These are phyloP conservation scores for Trachythela sp. DNA, from an alignment of 64 coral and sea anemone genomes.

Conservation along the genomic window DNA sequence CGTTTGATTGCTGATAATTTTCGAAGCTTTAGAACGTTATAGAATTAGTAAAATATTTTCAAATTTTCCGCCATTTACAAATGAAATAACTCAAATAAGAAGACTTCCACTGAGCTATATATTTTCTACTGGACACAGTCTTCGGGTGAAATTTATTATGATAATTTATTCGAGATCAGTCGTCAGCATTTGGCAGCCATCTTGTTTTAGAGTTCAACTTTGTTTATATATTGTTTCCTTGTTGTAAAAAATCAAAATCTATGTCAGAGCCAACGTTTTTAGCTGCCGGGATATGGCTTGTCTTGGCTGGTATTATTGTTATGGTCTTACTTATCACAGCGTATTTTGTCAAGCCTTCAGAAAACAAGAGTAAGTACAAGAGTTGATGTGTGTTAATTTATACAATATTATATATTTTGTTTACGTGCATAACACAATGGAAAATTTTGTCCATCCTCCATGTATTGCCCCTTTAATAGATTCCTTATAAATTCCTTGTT, in stretches of 20 bases:
- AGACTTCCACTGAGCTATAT: too few species aligned
- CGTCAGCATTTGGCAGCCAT: not conserved
- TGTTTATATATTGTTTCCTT: not conserved
- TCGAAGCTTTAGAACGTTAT: too few species aligned
- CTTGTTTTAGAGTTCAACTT: not conserved
- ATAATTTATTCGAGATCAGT: not conserved
- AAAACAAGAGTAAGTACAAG: not conserved
- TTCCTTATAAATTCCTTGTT: too few species aligned
- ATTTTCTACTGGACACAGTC: too few species aligned
- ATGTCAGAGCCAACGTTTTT: not conserved
- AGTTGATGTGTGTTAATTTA: not conserved
- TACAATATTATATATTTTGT: not conserved
- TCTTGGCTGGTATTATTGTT: not conserved
- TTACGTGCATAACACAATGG: too few species aligned
- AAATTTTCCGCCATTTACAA: not conserved
- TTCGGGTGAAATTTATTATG: too few species aligned
- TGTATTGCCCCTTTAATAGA: too few species aligned
- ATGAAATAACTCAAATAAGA: not conserved
- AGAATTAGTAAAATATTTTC: too few species aligned
- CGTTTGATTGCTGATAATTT: too few species aligned
- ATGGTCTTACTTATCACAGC: not conserved
- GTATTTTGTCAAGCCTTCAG: constrained; percentile 1
- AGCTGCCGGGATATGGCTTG: not conserved
- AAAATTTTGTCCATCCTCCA: too few species aligned
- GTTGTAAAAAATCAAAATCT: not conserved